Evolutionary conservation across 2,113 vertebrate species (phyloP).

Genomic region (Pseudorhombus dupliciocellatus): DNA sequence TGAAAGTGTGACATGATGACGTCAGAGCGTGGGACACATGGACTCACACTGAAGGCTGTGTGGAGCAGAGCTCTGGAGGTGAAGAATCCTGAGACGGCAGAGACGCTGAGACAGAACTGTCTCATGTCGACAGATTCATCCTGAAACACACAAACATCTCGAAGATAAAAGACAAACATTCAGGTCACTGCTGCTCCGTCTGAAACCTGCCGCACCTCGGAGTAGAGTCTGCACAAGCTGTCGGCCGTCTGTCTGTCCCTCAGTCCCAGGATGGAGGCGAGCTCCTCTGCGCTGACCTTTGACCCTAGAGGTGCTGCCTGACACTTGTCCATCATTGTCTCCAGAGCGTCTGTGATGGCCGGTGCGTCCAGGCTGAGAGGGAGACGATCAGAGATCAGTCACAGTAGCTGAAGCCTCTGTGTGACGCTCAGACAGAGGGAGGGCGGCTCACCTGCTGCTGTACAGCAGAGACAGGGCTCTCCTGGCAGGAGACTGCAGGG

Average conservation of each 20-base stretch:
- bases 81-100: constrained; percentile 54
- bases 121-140: constrained; percentile 70
- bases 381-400: too few species aligned
- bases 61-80: constrained; percentile 65
- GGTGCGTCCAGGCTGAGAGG: constrained; percentile 46
- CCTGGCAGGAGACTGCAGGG: constrained; percentile 82
- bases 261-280: constrained; percentile 66
- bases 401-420: neutral
- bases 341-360: constrained; percentile 51
- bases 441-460: constrained; percentile 46
- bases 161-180: neutral
- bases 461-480: constrained; percentile 69
- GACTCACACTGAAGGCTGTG: constrained; percentile 73
- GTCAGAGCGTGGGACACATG: too few species aligned
- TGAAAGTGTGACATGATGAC: too few species aligned
- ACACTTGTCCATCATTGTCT: constrained; percentile 72
- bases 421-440: neutral
- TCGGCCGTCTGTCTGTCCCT: constrained; percentile 43
- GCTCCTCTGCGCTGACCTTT: constrained; percentile 50
- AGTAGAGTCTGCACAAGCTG: constrained; percentile 69
- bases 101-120: constrained; percentile 71
- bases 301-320: constrained; percentile 29
- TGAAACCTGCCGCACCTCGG: constrained; percentile 78
- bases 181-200: too few species aligned
- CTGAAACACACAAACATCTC: constrained; percentile 46